These are phyloP conservation scores for Xyliphius kryptos DNA, from an alignment of 2,113 vertebrate genomes.

Conservation along the genomic window DNA sequence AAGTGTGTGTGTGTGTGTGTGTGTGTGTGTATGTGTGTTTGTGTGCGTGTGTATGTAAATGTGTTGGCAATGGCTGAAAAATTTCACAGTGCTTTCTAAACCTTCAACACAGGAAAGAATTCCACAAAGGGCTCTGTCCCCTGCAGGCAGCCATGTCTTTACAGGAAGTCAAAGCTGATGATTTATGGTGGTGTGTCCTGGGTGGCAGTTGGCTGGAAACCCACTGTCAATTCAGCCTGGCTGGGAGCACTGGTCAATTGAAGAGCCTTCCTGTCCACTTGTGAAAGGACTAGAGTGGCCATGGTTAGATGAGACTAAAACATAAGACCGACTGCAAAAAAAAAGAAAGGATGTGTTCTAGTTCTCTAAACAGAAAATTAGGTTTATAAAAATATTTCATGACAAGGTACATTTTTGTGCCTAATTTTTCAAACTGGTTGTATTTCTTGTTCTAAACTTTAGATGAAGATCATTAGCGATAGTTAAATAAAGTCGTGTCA, in stretches of 20 bases:
- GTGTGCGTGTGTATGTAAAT: constrained; percentile 44
- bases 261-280: constrained; percentile 72
- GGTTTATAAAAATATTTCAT: no score
- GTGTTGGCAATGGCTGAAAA: constrained; percentile 36
- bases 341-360: constrained; percentile 85
- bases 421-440: no score
- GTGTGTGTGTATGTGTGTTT: constrained; percentile 9
- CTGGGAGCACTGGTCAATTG: constrained; percentile 68
- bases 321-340: constrained; percentile 78
- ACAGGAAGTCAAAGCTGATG: constrained; percentile 89
- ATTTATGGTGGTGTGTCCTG: constrained; percentile 97
- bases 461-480: no score
- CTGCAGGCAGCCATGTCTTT: constrained; percentile 71
- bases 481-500: no score
- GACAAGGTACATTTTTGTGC: no score
- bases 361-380: constrained; percentile 68
- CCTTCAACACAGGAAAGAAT: constrained; percentile 33
- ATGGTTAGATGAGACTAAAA: constrained; percentile 78
- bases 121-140: constrained; percentile 85
- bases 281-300: constrained; percentile 88
- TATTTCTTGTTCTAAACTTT: no score
- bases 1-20: constrained; percentile 46
- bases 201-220: constrained; percentile 90
- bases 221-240: constrained; percentile 82
- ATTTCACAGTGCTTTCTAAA: constrained; percentile 46